A percentile compares a stretch with the other conserved stretches of the same genome.
These are phyloP conservation scores for Nerophis ophidion DNA, from an alignment of 2,113 vertebrate genomes.

Conservation along the genomic window DNA sequence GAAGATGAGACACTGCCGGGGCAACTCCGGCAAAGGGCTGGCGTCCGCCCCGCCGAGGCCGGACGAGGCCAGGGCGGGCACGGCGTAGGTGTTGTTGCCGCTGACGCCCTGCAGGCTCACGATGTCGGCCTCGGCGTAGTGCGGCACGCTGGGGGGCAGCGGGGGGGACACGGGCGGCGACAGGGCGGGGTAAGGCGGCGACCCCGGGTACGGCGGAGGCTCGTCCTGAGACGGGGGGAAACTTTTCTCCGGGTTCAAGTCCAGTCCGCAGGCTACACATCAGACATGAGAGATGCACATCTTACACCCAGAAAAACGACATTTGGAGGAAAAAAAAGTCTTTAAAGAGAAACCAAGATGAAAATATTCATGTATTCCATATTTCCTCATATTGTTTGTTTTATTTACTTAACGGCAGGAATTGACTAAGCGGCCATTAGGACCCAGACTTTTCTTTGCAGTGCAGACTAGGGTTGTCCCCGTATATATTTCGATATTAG, in stretches of 20 bases:
- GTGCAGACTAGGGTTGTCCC: too few species aligned
- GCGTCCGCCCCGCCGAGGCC: conserved; percentile 70
- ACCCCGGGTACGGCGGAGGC: conserved; percentile 72
- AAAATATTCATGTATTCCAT: too few species aligned
- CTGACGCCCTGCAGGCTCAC: conserved; percentile 88
- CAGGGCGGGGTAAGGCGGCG: conserved; percentile 68
- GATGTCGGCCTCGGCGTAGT: conserved; percentile 91
- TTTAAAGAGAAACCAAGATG: too few species aligned
- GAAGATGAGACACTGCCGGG: conserved; percentile 81
- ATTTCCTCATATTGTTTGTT: too few species aligned
- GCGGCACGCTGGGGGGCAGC: conserved; percentile 80
- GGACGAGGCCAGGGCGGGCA: conserved; percentile 77
- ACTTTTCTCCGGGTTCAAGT: conserved; percentile 74
- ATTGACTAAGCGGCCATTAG: too few species aligned
- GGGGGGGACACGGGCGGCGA: conserved; percentile 68
- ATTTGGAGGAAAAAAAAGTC: background rate
- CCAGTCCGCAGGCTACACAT: conserved; percentile 73
- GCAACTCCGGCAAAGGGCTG: conserved; percentile 79
- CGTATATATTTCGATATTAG: too few species aligned
- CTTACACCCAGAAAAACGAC: conserved; percentile 3
- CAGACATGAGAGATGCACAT: conserved; percentile 18
- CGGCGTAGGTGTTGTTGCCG: conserved; percentile 88
- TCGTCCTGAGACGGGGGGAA: conserved; percentile 60
- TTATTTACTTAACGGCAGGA: too few species aligned
- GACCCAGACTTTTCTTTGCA: too few species aligned